These are phyloP conservation scores for Andrena camellia DNA, from an alignment of 2,888 invertebrate genomes.

Conservation along the genomic window DNA sequence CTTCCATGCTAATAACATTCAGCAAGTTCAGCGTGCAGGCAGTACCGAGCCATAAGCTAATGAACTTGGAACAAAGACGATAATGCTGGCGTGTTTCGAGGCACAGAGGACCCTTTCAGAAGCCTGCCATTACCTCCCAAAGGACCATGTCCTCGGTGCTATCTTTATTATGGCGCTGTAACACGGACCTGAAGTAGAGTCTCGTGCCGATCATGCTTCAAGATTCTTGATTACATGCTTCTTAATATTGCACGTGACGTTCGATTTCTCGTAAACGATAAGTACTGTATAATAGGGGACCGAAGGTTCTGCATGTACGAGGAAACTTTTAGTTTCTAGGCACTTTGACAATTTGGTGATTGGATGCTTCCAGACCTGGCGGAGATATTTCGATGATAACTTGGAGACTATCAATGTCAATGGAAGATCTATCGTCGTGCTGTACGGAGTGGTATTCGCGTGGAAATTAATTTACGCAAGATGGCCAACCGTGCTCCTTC, in stretches of 20 bases:
- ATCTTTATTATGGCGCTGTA: slow-evolving; percentile 31
- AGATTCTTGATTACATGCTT: slow-evolving; percentile 3
- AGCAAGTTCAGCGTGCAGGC: slow-evolving; percentile 17
- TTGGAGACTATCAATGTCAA: neutral
- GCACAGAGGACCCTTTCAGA: slow-evolving; percentile 41
- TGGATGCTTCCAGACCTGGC: neutral
- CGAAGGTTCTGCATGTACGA: neutral
- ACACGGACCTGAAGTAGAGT: slow-evolving; percentile 7
- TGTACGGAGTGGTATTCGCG: neutral
- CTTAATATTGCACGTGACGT: neutral
- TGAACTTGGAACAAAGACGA: slow-evolving; percentile 50
- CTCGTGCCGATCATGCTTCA: slow-evolving; percentile 1
- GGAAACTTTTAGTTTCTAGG: neutral
- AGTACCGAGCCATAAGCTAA: slow-evolving; percentile 35
- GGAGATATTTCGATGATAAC: neutral
- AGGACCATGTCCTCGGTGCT: slow-evolving; percentile 15
- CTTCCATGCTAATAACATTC: slow-evolving; percentile 33
- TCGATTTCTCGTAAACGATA: neutral
- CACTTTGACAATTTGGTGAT: neutral
- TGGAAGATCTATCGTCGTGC: too few species aligned
- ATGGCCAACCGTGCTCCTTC: neutral
- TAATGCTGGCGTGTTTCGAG: slow-evolving; percentile 32
- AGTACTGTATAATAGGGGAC: neutral
- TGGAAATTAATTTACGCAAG: slow-evolving; percentile 41
- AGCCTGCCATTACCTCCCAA: slow-evolving; percentile 22